Evolutionary conservation across 2,797 vertebrate genomes (phyloP).

Genomic region (Babyrousa celebensis): DNA sequence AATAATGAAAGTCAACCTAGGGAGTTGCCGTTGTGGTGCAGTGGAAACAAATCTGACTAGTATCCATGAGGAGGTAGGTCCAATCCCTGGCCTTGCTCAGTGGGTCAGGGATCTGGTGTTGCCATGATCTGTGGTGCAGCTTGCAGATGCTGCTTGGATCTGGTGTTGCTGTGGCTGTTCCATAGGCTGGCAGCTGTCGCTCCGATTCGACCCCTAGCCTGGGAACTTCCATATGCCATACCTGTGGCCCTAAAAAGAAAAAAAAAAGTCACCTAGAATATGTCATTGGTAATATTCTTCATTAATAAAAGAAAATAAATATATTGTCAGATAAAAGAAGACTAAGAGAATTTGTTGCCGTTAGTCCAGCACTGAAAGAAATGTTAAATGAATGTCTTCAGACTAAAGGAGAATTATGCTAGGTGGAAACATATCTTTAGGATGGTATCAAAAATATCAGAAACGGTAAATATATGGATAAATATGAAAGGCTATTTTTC

Average conservation of each 20-base stretch:
- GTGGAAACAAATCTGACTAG: too few species aligned
- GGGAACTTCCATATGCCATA: too few species aligned
- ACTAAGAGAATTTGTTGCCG: neutral
- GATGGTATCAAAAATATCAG: neutral
- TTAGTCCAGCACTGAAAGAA: neutral
- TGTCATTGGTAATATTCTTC: neutral
- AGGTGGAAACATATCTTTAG: neutral
- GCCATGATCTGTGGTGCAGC: too few species aligned
- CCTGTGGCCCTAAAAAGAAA: too few species aligned
- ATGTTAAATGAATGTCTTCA: neutral
- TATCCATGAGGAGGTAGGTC: too few species aligned
- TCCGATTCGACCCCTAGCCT: too few species aligned
- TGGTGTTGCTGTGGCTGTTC: too few species aligned
- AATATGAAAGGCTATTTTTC: conserved; percentile 7
- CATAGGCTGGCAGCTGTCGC: too few species aligned
- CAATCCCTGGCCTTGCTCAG: too few species aligned
- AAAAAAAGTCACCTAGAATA: neutral
- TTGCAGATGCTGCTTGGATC: too few species aligned
- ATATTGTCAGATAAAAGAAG: neutral
- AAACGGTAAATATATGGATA: neutral
- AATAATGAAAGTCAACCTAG: neutral
- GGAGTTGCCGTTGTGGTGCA: too few species aligned
- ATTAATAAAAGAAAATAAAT: conserved; percentile 6
- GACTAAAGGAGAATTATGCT: neutral
- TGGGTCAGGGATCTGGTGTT: too few species aligned